These are phyloP conservation scores for Intellagama lesueurii DNA, from an alignment of 2,797 vertebrate genomes.

Conservation along the genomic window DNA sequence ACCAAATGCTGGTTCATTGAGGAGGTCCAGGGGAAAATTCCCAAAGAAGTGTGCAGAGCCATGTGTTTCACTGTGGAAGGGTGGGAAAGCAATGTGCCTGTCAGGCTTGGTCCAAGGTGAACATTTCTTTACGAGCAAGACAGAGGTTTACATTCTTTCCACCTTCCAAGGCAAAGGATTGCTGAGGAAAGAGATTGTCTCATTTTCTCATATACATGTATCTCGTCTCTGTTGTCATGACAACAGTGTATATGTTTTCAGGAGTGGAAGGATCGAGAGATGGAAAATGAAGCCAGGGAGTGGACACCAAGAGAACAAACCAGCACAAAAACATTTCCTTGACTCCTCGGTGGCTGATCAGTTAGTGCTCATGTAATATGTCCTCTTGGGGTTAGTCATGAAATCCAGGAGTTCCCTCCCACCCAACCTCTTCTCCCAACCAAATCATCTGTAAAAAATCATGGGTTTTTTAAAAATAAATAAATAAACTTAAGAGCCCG, in stretches of 20 bases:
- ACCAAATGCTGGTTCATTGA: neutral
- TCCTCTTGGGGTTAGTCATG: conserved; percentile 66
- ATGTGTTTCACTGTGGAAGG: neutral
- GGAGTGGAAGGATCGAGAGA: conserved; percentile 69
- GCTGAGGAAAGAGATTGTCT: conserved; percentile 60
- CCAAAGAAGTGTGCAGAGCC: neutral
- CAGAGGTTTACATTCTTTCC: conserved; percentile 52
- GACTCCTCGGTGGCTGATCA: conserved; percentile 61
- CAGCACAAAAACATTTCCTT: conserved; percentile 76
- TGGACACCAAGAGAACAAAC: conserved; percentile 64
- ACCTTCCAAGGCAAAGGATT: conserved; percentile 63
- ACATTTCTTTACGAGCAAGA: conserved; percentile 6
- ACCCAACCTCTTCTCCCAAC: conserved; percentile 6
- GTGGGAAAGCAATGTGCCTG: neutral
- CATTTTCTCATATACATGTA: conserved; percentile 59
- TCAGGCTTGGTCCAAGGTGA: conserved; percentile 8
- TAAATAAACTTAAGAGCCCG: conserved; percentile 47
- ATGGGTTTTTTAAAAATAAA: conserved; percentile 45
- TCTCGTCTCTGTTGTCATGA: conserved; percentile 71
- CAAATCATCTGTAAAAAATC: conserved; percentile 19
- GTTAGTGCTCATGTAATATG: conserved; percentile 58
- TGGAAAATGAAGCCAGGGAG: conserved; percentile 75
- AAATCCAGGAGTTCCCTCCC: conserved; percentile 62
- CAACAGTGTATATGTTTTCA: conserved; percentile 78
- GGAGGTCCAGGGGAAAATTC: neutral